Evolutionary conservation across 2,888 invertebrate genomes (phyloP).

Genomic region (Tachina fera): DNA sequence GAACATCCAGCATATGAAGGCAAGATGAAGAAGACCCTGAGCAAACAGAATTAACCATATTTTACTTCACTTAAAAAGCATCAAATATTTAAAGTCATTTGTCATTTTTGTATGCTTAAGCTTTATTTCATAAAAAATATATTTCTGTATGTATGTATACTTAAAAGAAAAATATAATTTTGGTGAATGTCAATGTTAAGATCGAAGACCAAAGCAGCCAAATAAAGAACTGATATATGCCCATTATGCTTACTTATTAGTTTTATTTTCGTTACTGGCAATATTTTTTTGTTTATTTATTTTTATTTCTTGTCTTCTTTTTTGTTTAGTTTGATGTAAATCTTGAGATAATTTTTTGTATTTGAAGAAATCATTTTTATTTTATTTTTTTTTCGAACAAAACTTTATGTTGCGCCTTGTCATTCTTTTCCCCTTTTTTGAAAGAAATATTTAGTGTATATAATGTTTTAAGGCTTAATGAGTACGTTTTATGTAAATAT

Average conservation of each 20-base stretch:
- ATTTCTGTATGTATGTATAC: not conserved
- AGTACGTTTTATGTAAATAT: conserved; percentile 67
- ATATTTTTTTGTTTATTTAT: conserved; percentile 1
- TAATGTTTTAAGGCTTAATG: conserved; percentile 65
- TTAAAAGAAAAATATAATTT: not conserved
- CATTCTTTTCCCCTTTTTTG: conserved; percentile 33
- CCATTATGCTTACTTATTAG: conserved; percentile 31
- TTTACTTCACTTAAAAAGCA: conserved; percentile 9
- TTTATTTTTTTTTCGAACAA: conserved; percentile 60
- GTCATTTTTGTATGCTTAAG: conserved; percentile 64
- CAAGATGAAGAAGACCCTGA: conserved; percentile 1
- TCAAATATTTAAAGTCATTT: conserved; percentile 64
- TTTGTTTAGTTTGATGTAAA: conserved; percentile 65
- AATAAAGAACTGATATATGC: conserved; percentile 26
- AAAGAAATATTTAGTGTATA: conserved; percentile 36
- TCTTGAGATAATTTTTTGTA: conserved; percentile 62
- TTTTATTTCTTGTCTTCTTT: not conserved
- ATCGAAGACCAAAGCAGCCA: conserved; percentile 9
- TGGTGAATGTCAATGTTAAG: conserved; percentile 40
- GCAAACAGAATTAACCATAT: not conserved
- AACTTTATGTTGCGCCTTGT: conserved; percentile 68
- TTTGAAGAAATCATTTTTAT: conserved; percentile 59
- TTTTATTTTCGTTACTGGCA: conserved; percentile 29
- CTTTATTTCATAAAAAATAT: conserved; percentile 35
- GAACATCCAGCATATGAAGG: conserved; percentile 1